A percentile compares a stretch with the other conserved stretches of the same genome.
Evolutionary conservation across 2,888 invertebrate genomes (phyloP).

Genomic region (Cabera pusaria): DNA sequence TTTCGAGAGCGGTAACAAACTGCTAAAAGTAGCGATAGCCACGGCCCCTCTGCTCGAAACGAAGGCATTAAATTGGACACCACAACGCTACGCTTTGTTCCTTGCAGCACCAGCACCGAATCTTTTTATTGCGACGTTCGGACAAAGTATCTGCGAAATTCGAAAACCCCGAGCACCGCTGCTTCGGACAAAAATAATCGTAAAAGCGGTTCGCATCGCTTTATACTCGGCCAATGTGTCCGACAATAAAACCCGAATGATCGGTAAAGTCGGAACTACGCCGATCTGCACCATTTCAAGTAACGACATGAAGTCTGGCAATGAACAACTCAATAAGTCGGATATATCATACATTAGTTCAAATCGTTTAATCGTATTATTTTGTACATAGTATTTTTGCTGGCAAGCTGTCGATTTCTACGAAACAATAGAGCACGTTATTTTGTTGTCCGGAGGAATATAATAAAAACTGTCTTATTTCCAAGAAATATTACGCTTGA

Average conservation of each 20-base stretch:
- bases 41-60: neutral
- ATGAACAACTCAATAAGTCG: constrained; percentile 12
- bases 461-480: too few species aligned
- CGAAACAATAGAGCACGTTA: too few species aligned
- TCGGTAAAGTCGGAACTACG: constrained; percentile 1
- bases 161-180: neutral
- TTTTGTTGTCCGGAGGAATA: too few species aligned
- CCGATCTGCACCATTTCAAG: too few species aligned
- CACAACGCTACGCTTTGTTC: neutral
- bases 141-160: constrained; percentile 7
- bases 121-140: constrained; percentile 5
- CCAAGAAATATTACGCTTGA: too few species aligned
- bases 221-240: constrained; percentile 4
- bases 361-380: too few species aligned
- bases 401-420: too few species aligned
- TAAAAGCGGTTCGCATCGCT: constrained; percentile 8
- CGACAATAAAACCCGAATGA: constrained; percentile 5
- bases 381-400: too few species aligned
- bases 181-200: constrained; percentile 5
- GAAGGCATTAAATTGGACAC: neutral
- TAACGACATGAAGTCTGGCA: too few species aligned
- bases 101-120: neutral
- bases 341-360: constrained; percentile 5
- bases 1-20: too few species aligned
- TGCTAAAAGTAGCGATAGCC: neutral